A percentile compares a stretch with the other conserved stretches of the same genome.
phyloP scores from a whole-genome alignment of 2,888 invertebrate genomes.

The Agrochola litura region DNA sequence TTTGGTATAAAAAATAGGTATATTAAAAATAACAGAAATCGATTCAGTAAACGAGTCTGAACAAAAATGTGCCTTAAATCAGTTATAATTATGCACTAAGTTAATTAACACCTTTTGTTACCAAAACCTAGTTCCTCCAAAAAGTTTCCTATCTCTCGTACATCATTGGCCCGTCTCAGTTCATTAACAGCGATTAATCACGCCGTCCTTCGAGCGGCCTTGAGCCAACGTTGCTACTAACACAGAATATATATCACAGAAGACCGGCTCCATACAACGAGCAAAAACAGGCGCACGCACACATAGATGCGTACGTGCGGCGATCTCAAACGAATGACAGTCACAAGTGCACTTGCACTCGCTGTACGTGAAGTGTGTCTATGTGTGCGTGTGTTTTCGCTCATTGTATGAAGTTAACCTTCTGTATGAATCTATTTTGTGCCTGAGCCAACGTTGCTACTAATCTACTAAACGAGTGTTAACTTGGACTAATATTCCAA shows the following conservation, averaged over 20 bases:
- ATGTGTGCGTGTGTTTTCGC: not conserved
- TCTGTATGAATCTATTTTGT: not conserved
- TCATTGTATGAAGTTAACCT: not conserved
- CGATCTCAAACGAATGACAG: not conserved
- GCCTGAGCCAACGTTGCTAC: conserved; percentile 43
- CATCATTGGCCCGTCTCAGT: conserved; percentile 68
- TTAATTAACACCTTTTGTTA: conserved; percentile 14
- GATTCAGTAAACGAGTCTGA: too few relatives aligned
- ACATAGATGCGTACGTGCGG: not conserved
- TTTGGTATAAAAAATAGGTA: too few relatives aligned
- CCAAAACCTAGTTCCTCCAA: conserved; percentile 10
- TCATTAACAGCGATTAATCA: conserved; percentile 76
- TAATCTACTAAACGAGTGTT: conserved; percentile 73
- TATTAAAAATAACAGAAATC: too few relatives aligned
- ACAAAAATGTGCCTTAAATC: too few relatives aligned
- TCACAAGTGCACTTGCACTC: not conserved
- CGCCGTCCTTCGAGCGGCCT: conserved; percentile 61
- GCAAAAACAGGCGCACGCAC: too few relatives aligned
- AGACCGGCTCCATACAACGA: not conserved
- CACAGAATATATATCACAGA: not conserved
- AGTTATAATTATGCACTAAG: too few relatives aligned
- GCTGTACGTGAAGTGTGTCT: not conserved
- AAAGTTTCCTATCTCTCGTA: conserved; percentile 46
- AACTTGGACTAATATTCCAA: conserved; percentile 69
- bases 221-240: conserved; percentile 52